Evolutionary conservation across 2,113 vertebrate species (phyloP), one percentile per base, ranked within the genome.

Genomic region (Lasiurus borealis): DNA sequence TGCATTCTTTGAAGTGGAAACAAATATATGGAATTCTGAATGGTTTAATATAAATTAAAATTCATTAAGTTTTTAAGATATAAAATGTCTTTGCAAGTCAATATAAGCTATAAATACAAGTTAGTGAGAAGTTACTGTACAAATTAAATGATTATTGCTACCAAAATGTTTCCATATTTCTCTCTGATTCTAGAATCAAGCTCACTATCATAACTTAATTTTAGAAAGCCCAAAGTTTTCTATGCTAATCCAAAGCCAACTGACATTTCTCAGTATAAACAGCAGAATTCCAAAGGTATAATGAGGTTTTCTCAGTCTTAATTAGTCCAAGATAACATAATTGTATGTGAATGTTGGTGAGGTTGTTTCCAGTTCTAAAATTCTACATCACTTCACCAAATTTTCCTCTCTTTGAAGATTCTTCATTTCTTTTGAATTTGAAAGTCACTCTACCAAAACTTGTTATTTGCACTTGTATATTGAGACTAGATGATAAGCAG

Each of bases 211-310:
- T 77, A 34, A 93, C 21, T 72, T 29, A 83, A 62, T 75, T 86
- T 69, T 71, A 90, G 64, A 84, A 86, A 88, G 25, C 73, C 54
- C 3, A 80, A 90, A 85, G 59, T 21, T 88, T n/a, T 34, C 50
- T 85, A 4, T 57, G 46, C 29, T 90, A 57, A 77, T 54, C 13
- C 52, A 69, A 80, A 64, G 34, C 48, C 27, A 44, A 64, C 2
- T 31, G 36, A 23, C 12, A 88, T 85, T 94, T 93, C n/a, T 40
- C 68, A 27, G 44, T 46, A 83, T 4, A 77, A 69, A 29, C 8
- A 94, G 77, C 13, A 90, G 25, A 36, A 71, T 66, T 96, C 73
- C 54, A 46, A 96, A 94, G 68, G 36, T 31, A 54, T 31, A 86
- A 86, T 62, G n/a, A 85, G n/a, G 14, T 62, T 91, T 52, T 19